Evolutionary conservation across 2,888 invertebrate genomes (phyloP).

Genomic region (Oxystoma pomonae): DNA sequence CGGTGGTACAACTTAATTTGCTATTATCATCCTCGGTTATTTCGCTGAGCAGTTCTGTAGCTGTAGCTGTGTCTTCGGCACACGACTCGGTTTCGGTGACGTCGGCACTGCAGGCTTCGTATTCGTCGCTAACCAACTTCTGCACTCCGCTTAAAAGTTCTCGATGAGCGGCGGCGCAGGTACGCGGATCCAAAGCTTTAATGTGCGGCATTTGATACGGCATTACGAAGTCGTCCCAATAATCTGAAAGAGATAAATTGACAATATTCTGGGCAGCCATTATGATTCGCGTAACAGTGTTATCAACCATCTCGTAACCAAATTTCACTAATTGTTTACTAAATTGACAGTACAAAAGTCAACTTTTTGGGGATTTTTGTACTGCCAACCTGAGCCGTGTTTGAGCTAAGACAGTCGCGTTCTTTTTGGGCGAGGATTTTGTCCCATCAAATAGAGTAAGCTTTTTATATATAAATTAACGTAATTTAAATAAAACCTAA

Average conservation of each 20-base stretch:
- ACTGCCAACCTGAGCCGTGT: no score
- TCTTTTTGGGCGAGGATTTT: no score
- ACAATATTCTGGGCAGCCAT: no score
- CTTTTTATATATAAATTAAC: no score
- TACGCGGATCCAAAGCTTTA: conserved; percentile 57
- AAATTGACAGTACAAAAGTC: no score
- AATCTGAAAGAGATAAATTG: conserved; percentile 52
- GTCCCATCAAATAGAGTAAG: no score
- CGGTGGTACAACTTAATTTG: conserved; percentile 11
- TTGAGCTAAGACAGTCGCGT: no score
- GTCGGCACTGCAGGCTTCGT: neutral
- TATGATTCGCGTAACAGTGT: no score
- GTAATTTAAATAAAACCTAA: no score
- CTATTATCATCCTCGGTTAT: conserved; percentile 21
- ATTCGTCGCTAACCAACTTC: neutral
- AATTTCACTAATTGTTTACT: no score
- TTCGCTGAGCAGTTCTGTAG: conserved; percentile 22
- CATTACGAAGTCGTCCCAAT: conserved; percentile 61
- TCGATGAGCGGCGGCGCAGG: conserved; percentile 45
- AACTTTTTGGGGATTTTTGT: no score
- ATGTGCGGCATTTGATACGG: conserved; percentile 71
- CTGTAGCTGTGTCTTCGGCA: conserved; percentile 29
- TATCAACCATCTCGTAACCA: no score
- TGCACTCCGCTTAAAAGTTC: conserved; percentile 46
- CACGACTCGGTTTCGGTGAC: neutral